These are phyloP conservation scores for Craterocephalus amniculus DNA, from an alignment of 2,797 vertebrate genomes.

Conservation along the genomic window DNA sequence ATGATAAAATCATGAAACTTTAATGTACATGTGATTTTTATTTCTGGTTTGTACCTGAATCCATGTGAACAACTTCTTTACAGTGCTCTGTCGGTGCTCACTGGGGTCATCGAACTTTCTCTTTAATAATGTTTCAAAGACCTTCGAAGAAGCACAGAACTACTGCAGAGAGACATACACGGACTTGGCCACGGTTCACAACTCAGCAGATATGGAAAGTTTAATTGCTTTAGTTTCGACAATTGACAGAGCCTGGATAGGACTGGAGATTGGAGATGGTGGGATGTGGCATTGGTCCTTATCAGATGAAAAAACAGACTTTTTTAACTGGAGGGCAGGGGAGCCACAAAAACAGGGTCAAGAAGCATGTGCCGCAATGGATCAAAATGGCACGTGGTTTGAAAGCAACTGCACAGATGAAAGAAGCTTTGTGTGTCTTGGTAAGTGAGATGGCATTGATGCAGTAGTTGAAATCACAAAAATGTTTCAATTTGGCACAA, in stretches of 20 bases:
- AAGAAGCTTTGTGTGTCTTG: constrained; percentile 63
- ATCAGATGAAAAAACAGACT: constrained; percentile 45
- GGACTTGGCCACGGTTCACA: constrained; percentile 73
- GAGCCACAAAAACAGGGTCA: constrained; percentile 17
- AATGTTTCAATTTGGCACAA: not conserved
- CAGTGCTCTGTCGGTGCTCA: constrained; percentile 55
- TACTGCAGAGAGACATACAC: constrained; percentile 64
- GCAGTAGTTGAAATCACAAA: not conserved
- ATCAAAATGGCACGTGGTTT: constrained; percentile 65
- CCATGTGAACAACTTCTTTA: constrained; percentile 12
- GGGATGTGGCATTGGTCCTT: constrained; percentile 71
- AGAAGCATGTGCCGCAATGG: constrained; percentile 66
- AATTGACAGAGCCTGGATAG: constrained; percentile 61
- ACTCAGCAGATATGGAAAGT: constrained; percentile 48
- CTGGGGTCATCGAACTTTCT: constrained; percentile 63
- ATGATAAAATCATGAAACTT: not conserved
- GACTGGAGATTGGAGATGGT: constrained; percentile 61
- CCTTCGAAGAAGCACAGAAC: constrained; percentile 62
- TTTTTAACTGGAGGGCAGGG: constrained; percentile 66
- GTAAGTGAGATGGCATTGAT: constrained; percentile 48
- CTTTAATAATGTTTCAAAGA: constrained; percentile 35
- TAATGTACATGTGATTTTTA: not conserved
- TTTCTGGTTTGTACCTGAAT: constrained; percentile 1
- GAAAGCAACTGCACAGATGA: constrained; percentile 49
- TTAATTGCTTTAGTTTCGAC: constrained; percentile 41